Evolutionary conservation across 2,797 vertebrate genomes (phyloP), one percentile per base, ranked within the genome.

Genomic region (Microctenopoma lineatum): DNA sequence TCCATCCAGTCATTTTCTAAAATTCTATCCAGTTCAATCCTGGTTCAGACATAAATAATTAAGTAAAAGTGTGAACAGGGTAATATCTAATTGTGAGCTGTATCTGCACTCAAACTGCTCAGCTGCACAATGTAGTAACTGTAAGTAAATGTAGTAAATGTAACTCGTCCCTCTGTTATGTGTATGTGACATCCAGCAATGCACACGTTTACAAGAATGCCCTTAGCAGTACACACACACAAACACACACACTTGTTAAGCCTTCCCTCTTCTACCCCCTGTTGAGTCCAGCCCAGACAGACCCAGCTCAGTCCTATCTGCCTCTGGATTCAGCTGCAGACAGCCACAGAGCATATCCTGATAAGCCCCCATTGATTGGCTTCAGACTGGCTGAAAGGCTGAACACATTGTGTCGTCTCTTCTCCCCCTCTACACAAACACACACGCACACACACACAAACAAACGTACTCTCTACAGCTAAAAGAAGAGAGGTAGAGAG

Each of bases 281-380:
- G 80, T 78, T 84, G 80, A 47, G 80, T 65, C 57, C 64, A 79
- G 53, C 79, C 66, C 77, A 80, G 81, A 84, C 77, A 79, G 74
- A 85, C 71, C 61, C 59, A 2, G 59, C 79, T 75, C 84, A 71
- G 73, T 83, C 73, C 71, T 79, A 84, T 87, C 84, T 80, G 84
- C 59, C 67, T 68, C 70, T 44, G 73, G 74, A 79, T 88, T 80
- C 32, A 4, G 51, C 73, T 70, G 80, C 74, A 82, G 78, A 84
- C 77, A 81, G 74, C 77, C 63, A 38, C 71, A 74, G 60, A 84
- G 75, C 82, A 77, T 75, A 84, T 82, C 77, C 85, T 70, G 88
- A 91, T 91, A 89, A 89, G 83, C 77, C 70, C 14, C 69, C 75
- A 86, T 84, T 88, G 88, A 91, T 92, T 84, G 83, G 86, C 82